phyloP scores from a whole-genome alignment of 92 coral and sea anemone species.

The Pocillopora meandrina region DNA sequence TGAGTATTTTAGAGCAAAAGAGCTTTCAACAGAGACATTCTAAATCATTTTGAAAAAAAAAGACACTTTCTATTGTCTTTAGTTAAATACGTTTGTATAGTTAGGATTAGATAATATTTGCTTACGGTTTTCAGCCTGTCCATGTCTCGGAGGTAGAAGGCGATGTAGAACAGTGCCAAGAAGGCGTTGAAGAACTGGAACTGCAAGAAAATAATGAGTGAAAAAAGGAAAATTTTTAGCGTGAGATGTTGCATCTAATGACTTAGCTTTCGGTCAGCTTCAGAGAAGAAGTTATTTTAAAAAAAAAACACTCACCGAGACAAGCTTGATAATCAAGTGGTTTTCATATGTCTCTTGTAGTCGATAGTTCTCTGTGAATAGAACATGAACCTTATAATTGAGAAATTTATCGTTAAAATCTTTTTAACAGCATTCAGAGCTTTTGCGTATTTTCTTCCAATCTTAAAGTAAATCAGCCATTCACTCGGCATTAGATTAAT shows the following conservation, averaged over 20 bases:
- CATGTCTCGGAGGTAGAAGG: conserved; percentile 87
- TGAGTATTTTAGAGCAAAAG: too few species aligned
- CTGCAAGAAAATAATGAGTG: conserved; percentile 40
- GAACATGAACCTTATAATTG: neutral
- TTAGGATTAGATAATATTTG: neutral
- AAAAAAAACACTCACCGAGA: conserved; percentile 74
- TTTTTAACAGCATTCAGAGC: too few species aligned
- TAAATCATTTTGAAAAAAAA: too few species aligned
- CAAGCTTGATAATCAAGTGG: conserved; percentile 94
- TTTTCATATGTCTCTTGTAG: conserved; percentile 95
- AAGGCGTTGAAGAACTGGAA: conserved; percentile 97
- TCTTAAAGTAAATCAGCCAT: too few species aligned
- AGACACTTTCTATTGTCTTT: too few species aligned
- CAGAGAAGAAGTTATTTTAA: neutral
- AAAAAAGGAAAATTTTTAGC: neutral
- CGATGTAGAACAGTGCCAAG: conserved; percentile 93
- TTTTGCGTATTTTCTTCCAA: too few species aligned
- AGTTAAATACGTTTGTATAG: neutral
- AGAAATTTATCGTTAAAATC: too few species aligned
- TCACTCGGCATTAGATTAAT: too few species aligned
- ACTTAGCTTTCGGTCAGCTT: neutral
- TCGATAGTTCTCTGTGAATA: conserved; percentile 88
- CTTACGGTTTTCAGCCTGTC: conserved; percentile 89
- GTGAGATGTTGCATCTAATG: too few species aligned
- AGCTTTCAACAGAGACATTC: too few species aligned